A percentile compares a stretch with the other conserved stretches of the same genome.
These are phyloP conservation scores for Mus spicilegus DNA, from an alignment of 2,113 vertebrate genomes.

Conservation along the genomic window DNA sequence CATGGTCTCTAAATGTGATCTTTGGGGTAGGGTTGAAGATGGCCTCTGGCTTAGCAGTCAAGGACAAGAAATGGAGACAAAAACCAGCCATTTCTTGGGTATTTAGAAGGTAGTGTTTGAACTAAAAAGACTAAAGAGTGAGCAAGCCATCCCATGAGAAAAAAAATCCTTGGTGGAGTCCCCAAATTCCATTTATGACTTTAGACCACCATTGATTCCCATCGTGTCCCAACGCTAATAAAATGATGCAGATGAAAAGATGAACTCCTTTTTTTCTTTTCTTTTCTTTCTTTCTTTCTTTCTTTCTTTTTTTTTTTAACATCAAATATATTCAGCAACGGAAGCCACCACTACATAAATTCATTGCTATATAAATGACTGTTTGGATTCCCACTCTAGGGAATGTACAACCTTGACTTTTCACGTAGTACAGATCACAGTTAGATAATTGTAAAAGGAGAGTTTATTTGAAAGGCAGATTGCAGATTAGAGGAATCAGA, in stretches of 20 bases:
- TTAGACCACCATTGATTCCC: neutral
- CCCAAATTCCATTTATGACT: neutral
- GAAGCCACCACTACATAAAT: neutral
- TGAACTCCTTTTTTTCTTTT: neutral
- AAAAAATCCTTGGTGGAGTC: neutral
- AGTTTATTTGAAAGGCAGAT: neutral
- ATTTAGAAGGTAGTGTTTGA: conserved; percentile 21
- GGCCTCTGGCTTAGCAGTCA: neutral
- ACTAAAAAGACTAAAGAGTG: neutral
- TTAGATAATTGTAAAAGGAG: neutral
- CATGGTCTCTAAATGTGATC: neutral
- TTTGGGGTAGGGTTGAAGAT: neutral
- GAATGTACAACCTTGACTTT: neutral
- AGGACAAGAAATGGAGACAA: neutral
- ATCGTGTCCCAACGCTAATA: neutral
- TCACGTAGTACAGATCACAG: neutral
- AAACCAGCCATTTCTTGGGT: neutral
- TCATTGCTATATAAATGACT: neutral
- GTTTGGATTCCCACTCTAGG: neutral
- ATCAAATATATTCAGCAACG: neutral
- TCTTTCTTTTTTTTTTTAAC: neutral
- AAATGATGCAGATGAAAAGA: neutral
- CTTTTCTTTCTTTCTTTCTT: too few relatives aligned
- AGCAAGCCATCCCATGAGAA: too few relatives aligned
- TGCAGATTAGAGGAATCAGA: neutral